Percentiles rank a stretch among this genome's conserved stretches.
These are phyloP conservation scores for Sternotherus odoratus DNA, from an alignment of 2,797 vertebrate genomes.

Conservation along the genomic window DNA sequence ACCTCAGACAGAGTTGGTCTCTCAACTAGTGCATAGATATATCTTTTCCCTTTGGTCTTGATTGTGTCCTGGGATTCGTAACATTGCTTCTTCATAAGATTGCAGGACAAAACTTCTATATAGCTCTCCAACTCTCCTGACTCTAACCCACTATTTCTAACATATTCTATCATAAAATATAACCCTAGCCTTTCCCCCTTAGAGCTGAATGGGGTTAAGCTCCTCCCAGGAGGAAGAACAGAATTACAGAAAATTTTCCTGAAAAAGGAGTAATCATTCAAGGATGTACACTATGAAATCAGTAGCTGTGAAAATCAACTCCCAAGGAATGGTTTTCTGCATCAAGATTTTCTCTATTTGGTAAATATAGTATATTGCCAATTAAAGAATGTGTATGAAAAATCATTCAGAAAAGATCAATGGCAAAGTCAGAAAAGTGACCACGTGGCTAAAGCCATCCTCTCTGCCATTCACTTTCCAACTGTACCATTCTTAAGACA, in stretches of 20 bases:
- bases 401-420: not conserved
- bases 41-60: not conserved
- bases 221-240: not conserved
- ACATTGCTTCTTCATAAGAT: not conserved
- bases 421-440: accelerated
- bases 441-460: not conserved
- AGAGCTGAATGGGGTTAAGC: not conserved
- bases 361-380: not conserved
- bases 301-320: not conserved
- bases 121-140: not conserved
- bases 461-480: not conserved
- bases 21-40: not conserved
- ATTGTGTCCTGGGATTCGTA: not conserved
- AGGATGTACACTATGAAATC: accelerated
- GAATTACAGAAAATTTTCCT: not conserved
- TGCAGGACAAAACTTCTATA: not conserved
- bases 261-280: accelerated
- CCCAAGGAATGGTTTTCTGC: not conserved
- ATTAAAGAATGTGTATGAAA: not conserved
- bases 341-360: not conserved
- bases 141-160: not conserved
- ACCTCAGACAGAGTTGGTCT: not conserved
- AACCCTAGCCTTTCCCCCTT: not conserved
- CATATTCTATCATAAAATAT: not conserved
- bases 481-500: not conserved